Percentiles rank a stretch among this genome's conserved stretches.
phyloP scores from a whole-genome alignment of 2,797 vertebrate genomes.

The Falco peregrinus region DNA sequence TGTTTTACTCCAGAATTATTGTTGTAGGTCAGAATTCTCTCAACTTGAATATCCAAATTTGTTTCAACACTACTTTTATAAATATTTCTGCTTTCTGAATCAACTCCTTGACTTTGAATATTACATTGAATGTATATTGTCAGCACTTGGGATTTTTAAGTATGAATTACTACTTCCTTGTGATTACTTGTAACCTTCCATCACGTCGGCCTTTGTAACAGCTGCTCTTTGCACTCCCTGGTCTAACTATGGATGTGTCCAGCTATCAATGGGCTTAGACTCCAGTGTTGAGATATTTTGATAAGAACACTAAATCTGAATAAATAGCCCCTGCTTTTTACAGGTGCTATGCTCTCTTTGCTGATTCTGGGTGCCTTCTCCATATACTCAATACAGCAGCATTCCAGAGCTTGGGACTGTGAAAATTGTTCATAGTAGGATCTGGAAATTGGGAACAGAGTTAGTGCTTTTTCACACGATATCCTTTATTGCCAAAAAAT shows the following conservation, averaged over 20 bases:
- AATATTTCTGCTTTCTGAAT: neutral
- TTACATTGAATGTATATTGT: neutral
- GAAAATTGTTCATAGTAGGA: neutral
- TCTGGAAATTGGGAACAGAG: neutral
- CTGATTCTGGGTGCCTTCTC: neutral
- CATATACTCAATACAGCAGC: neutral
- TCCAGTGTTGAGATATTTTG: neutral
- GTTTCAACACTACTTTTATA: neutral
- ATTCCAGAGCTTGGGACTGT: neutral
- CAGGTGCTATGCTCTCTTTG: neutral
- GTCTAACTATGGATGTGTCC: neutral
- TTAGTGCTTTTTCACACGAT: neutral
- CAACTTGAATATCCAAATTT: neutral
- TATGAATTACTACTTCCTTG: neutral
- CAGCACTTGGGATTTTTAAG: neutral
- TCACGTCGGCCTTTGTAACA: neutral
- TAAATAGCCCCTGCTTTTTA: neutral
- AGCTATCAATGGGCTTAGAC: neutral
- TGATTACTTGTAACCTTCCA: neutral
- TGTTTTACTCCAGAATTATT: neutral
- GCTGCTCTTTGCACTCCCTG: neutral
- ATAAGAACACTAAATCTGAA: neutral
- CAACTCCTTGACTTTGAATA: neutral
- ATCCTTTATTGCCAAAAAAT: neutral
- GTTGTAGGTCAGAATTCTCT: neutral